Evolutionary conservation across 1,140 invertebrate species (phyloP), one percentile per base, ranked within the genome.

Genomic region (Saxidomus purpurata): DNA sequence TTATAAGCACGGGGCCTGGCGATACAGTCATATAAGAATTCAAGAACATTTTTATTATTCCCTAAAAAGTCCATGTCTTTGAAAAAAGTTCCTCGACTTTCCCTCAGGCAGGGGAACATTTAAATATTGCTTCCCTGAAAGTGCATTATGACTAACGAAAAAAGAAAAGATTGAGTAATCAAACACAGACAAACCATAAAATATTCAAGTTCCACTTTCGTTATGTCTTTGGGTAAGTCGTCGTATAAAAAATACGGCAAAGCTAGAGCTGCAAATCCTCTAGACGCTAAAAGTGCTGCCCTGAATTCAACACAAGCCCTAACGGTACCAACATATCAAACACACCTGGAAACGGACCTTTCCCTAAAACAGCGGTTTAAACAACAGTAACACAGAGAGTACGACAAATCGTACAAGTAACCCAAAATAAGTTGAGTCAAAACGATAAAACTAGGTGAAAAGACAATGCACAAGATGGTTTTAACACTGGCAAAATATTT

Each of bases 291-390:
- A 22, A 95, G 89, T 6, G 94, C 93, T 1, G 93, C 92, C 9
- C 94, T 81, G 49, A 71, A 82, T 63, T 95, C 94, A 25, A 91
- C 89, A 28, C 92, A 49, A 0, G 92, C 90, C 47, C 93, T 94
- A 19, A 81, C 86, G 19, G 89, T 69, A 31, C 94, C 94, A 90
- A 95, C 92, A 95, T 92, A 77, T 95, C 94, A 43, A 95, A 93
- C 4, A 94, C 91, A 19, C 91, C 94, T 34, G 92, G 93, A 85
- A 93, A 93, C 22, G 91, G 91, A 11, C 93, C 93, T 34, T 83
- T 40, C 69, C 92, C 93, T 93, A 79, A 15, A 84, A 59, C 22
- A 59, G 19, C 9, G 9, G 19, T 11, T 52, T 52, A 52, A 11
- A 52, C 9, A 9, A 52, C 19, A 52, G 47, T 52, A 19, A 52